Conservation (phyloP, 2,797 vertebrate genomes). For the Heliangelus exortis region DNA sequence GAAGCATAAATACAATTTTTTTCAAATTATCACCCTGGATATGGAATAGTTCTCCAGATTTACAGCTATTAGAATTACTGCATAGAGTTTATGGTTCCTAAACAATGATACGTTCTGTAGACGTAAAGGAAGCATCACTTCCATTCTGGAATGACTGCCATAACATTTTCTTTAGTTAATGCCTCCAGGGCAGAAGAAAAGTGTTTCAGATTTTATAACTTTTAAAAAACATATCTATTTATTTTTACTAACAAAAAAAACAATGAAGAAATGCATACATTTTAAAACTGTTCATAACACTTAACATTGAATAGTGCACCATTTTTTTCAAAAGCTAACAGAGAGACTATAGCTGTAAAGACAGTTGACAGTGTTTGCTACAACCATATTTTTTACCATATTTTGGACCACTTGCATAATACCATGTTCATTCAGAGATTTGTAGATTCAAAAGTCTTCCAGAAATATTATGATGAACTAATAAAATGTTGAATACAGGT, state of each 20-base stretch:
- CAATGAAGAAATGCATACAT: background rate
- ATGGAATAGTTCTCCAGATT: slow-evolving; percentile 42
- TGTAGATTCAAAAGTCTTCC: background rate
- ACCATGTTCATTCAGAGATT: background rate
- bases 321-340: background rate
- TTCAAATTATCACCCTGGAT: slow-evolving; percentile 28
- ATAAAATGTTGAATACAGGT: background rate
- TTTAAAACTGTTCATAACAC: background rate
- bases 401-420: background rate
- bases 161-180: background rate
- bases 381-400: background rate
- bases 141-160: background rate
- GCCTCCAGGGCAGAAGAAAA: background rate
- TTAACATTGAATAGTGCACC: background rate
- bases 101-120: background rate
- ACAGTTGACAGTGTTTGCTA: background rate
- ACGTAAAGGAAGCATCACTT: background rate
- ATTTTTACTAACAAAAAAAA: background rate
- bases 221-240: background rate
- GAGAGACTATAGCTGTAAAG: background rate
- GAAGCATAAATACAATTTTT: slow-evolving; percentile 53
- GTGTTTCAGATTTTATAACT: background rate
- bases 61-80: slow-evolving; percentile 37
- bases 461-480: background rate
- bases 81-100: slow-evolving; percentile 26